These are phyloP conservation scores for Enhydra lutris DNA, from an alignment of 2,113 vertebrate species.

Conservation along the genomic window DNA sequence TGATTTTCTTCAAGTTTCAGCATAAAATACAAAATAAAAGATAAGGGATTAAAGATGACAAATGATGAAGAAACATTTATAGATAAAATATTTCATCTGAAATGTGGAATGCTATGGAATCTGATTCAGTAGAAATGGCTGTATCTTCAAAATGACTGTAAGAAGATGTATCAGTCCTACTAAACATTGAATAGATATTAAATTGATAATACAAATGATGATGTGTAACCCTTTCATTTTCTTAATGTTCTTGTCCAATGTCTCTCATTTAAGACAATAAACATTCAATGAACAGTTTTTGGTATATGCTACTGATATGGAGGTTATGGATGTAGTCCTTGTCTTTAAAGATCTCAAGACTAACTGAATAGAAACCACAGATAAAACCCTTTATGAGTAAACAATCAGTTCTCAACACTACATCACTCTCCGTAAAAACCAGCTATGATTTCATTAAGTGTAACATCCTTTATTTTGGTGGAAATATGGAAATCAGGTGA, in stretches of 20 bases:
- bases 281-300: background rate
- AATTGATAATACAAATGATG: background rate
- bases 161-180: background rate
- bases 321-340: accelerated
- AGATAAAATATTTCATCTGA: background rate
- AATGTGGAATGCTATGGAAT: background rate
- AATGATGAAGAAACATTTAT: background rate
- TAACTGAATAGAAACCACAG: background rate
- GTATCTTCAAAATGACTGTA: background rate
- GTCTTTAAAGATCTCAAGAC: background rate
- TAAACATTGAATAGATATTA: background rate
- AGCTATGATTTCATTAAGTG: background rate
- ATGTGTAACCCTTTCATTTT: background rate
- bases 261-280: background rate
- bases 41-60: background rate
- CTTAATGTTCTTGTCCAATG: background rate
- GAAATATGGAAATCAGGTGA: background rate
- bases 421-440: background rate
- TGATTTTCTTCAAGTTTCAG: background rate
- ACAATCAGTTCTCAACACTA: background rate
- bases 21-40: background rate
- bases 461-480: background rate
- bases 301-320: background rate
- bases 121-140: background rate
- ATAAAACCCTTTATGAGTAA: background rate